Evolutionary conservation across 2,888 invertebrate genomes (phyloP).

Genomic region (Chrysotoxum bicinctum): DNA sequence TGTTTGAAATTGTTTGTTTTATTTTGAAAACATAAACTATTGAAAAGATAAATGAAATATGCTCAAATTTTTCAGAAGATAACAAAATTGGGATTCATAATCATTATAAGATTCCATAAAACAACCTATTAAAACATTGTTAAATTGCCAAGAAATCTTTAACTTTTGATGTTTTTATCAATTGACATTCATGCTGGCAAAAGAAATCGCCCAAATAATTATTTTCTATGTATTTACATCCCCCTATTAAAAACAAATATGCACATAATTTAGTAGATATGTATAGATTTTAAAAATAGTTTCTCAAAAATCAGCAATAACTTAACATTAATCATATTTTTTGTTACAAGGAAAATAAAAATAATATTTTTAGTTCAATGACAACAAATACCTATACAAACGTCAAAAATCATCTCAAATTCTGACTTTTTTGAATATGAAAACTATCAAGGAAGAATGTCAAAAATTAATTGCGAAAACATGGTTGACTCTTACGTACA

Average conservation of each 20-base stretch:
- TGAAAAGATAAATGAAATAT: no score
- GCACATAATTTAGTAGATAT: background rate
- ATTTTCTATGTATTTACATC: background rate
- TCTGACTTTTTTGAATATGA: slow-evolving; percentile 24
- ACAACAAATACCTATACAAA: slow-evolving; percentile 24
- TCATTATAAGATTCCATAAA: background rate
- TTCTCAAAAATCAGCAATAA: background rate
- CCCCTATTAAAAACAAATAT: background rate
- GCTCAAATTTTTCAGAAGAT: no score
- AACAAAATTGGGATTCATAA: no score
- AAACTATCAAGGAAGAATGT: slow-evolving; percentile 5
- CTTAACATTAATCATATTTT: background rate
- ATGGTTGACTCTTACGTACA: background rate
- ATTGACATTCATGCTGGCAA: background rate
- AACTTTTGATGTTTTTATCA: background rate
- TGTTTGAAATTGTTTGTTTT: no score
- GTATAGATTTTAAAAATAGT: slow-evolving; percentile 7
- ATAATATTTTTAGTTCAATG: slow-evolving; percentile 63
- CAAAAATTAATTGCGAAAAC: slow-evolving; percentile 49
- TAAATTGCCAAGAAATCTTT: background rate
- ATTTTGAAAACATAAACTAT: no score
- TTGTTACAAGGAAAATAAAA: slow-evolving; percentile 1
- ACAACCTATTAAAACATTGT: background rate
- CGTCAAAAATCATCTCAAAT: slow-evolving; percentile 54
- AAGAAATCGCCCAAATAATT: background rate